These are phyloP conservation scores for Turritopsis dohrnii DNA, from an alignment of 30 jellyfish, hydroid and myxozoan species.

Conservation along the genomic window DNA sequence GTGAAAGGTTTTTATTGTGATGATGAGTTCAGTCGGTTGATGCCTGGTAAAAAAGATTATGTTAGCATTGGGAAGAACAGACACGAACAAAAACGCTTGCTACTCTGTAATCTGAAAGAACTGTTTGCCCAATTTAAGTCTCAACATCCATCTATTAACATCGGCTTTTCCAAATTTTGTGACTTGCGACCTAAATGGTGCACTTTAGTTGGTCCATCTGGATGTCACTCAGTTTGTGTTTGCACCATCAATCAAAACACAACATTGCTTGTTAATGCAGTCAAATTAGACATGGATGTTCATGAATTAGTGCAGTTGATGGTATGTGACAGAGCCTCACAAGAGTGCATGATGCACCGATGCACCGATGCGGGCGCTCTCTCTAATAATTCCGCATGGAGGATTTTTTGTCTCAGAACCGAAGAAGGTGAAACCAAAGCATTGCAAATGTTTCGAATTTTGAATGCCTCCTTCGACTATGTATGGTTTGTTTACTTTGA, in stretches of 20 bases:
- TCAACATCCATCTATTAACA: not conserved
- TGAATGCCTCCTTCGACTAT: no score
- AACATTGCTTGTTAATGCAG: not conserved
- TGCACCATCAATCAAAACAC: not conserved
- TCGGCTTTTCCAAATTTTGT: constrained; percentile 7
- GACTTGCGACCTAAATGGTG: constrained; percentile 2
- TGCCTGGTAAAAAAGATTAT: constrained; percentile 3
- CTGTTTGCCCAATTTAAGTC: not conserved
- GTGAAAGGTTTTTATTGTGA: no score
- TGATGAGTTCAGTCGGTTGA: no score
- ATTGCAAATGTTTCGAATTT: no score
- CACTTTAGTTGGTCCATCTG: not conserved
- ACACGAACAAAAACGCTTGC: no score
- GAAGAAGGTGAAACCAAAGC: no score
- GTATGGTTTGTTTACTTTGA: no score
- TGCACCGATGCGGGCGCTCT: no score
- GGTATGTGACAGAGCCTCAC: constrained; percentile 1
- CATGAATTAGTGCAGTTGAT: constrained; percentile 1
- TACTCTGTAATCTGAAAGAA: constrained; percentile 1
- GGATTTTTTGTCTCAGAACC: no score
- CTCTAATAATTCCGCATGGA: no score
- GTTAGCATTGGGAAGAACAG: not conserved
- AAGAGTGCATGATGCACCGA: constrained; percentile 1
- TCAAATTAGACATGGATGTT: not conserved
- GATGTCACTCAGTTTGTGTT: constrained; percentile 2